Evolutionary conservation across 2,113 vertebrate genomes (phyloP).

Genomic region (Suricata suricatta): DNA sequence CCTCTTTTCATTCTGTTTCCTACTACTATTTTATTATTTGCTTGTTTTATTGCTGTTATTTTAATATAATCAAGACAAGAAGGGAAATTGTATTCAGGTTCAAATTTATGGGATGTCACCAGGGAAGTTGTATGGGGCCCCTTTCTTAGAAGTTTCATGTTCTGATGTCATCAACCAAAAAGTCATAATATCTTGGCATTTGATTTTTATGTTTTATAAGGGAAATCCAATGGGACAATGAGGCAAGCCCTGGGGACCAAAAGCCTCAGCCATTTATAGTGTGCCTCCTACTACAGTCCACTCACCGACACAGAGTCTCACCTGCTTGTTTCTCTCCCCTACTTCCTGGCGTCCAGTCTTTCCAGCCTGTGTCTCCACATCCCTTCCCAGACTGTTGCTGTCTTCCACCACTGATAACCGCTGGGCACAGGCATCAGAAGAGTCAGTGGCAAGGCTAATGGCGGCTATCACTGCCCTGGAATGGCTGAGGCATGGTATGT

Average conservation of each 20-base stretch:
- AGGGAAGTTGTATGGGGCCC: accelerated
- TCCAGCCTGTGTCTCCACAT: not conserved
- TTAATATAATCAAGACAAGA: not conserved
- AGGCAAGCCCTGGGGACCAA: accelerated
- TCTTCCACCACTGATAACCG: not conserved
- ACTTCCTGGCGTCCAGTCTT: not conserved
- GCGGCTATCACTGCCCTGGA: not conserved
- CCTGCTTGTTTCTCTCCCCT: not conserved
- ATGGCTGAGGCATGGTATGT: no score
- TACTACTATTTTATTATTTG: not conserved
- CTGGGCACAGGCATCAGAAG: not conserved
- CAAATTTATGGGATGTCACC: not conserved
- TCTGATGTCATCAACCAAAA: not conserved
- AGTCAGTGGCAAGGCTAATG: not conserved
- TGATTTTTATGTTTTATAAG: not conserved
- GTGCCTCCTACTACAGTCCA: not conserved
- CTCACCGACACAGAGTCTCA: not conserved
- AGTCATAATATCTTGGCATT: not conserved
- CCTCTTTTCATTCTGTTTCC: not conserved
- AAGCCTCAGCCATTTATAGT: not conserved
- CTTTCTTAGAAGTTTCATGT: not conserved
- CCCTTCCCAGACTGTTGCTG: not conserved
- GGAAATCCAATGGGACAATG: not conserved
- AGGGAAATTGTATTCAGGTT: not conserved
- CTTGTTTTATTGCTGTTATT: not conserved